Conservation (phyloP, 2,797 vertebrate genomes). For the Coccyzus lansbergi region DNA sequence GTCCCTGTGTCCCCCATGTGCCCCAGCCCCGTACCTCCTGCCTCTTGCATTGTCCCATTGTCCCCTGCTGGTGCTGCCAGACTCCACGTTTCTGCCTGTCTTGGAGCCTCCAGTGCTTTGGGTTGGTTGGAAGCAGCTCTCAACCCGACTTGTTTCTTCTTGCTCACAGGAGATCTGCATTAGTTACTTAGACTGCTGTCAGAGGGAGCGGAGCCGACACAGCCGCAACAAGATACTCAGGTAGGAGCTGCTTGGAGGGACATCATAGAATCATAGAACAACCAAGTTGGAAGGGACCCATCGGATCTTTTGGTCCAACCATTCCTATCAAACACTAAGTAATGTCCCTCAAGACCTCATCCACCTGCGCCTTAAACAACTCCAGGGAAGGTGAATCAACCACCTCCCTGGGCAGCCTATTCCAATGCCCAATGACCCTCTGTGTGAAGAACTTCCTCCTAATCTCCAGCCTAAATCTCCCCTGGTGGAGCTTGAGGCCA, state of each 20-base stretch:
- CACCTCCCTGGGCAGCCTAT: too few species aligned
- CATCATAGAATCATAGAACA: too few species aligned
- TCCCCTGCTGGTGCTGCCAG: rapidly evolving
- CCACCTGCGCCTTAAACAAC: too few species aligned
- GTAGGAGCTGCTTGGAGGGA: slow-evolving; percentile 69
- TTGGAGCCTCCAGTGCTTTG: not conserved
- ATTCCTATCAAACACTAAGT: too few species aligned
- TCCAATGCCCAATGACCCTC: too few species aligned
- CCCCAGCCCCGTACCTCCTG: not conserved
- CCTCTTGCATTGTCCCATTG: rapidly evolving
- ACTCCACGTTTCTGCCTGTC: not conserved
- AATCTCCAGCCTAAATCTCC: too few species aligned
- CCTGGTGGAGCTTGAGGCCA: too few species aligned
- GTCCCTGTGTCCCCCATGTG: not conserved
- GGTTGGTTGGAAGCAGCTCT: not conserved
- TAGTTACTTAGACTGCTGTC: slow-evolving; percentile 97
- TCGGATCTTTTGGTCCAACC: too few species aligned
- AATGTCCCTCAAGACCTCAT: too few species aligned
- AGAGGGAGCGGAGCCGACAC: slow-evolving; percentile 92
- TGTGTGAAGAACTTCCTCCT: too few species aligned
- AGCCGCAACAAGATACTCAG: slow-evolving; percentile 95
- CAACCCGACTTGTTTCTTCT: not conserved
- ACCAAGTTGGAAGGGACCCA: too few species aligned
- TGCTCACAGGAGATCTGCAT: slow-evolving; percentile 93
- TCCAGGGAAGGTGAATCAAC: too few species aligned